These are phyloP conservation scores for Spea hammondii DNA, from an alignment of 2,797 vertebrate genomes.

Conservation along the genomic window DNA sequence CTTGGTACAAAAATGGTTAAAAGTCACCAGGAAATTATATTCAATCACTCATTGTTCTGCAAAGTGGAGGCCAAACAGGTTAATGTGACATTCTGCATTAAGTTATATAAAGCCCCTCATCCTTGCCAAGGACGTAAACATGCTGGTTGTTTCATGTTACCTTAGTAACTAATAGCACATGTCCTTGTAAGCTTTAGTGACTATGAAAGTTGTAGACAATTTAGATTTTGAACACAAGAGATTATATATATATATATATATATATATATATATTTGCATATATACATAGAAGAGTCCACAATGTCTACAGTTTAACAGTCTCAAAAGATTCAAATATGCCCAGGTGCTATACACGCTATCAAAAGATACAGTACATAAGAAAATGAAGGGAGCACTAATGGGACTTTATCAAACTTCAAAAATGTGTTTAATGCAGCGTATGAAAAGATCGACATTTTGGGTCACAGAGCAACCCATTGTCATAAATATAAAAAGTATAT, in stretches of 20 bases:
- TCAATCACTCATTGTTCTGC: conserved; percentile 55
- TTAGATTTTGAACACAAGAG: conserved; percentile 55
- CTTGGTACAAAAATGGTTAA: conserved; percentile 25
- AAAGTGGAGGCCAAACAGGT: conserved; percentile 55
- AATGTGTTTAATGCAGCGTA: too few species aligned
- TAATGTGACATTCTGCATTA: conserved; percentile 61
- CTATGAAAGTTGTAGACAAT: conserved; percentile 62
- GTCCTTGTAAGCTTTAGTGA: conserved; percentile 63
- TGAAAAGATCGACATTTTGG: too few species aligned
- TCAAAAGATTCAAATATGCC: too few species aligned
- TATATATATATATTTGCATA: not conserved
- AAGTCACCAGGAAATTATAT: conserved; percentile 40
- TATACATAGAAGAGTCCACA: not conserved
- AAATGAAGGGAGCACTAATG: too few species aligned
- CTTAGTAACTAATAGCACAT: conserved; percentile 68
- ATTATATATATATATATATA: conserved; percentile 16
- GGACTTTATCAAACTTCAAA: too few species aligned
- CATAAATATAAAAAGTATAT: too few species aligned
- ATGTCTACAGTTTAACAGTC: too few species aligned
- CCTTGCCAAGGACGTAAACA: conserved; percentile 67
- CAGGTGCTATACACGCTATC: too few species aligned
- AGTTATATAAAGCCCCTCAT: conserved; percentile 60
- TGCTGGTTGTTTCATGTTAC: conserved; percentile 63
- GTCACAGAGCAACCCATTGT: too few species aligned
- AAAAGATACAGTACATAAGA: too few species aligned